Evolutionary conservation across 2,797 vertebrate genomes (phyloP), one percentile per base, ranked within the genome.

Genomic region (Takifugu rubripes): DNA sequence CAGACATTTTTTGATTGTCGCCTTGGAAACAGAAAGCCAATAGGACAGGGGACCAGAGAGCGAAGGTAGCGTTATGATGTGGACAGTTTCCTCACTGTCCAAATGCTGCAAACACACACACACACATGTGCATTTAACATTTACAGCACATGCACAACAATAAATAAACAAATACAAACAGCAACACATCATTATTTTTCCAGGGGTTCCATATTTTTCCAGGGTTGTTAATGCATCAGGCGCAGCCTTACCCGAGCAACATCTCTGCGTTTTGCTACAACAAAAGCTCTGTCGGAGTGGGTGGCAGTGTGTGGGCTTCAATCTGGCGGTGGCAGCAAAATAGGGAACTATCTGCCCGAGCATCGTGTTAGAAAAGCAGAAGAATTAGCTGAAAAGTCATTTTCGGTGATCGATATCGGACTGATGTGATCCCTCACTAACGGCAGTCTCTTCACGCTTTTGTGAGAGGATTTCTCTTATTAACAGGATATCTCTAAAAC

Each of bases 11-110:
- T 69, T 68, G 70, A 67, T 54, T 31, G 86, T 87, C 66, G 71
- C 84, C 77, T 68, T 78, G 82, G 85, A 70, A 79, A 86, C 83
- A 64, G 54, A 26, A 68, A 48, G 40, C 77, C 80, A 79, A 76
- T 82, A 60, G 65, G 55, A 58, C 33, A 53, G 54, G 26, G 11
- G 63, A 83, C 72, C 50, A 58, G 57, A 61, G 73, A 76, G 77
- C 58, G 75, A 77, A 77, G 78, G 74, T 33, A 3, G 68, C 79
- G 68, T 75, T 66, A 25, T 52, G 6, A 56, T 70, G 67, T 68
- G 55, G 46, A 66, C 59, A 26, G 55, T 63, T 74, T 25, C 48
- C 63, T 76, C 66, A 29, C 64, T 54, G 61, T 66, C 52, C 45
- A 55, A 65, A 60, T 63, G 54, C 40, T n/a, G 16, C 40, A 25